These are phyloP conservation scores for Ochotona curzoniae DNA, from an alignment of 2,113 vertebrate genomes.

Conservation along the genomic window DNA sequence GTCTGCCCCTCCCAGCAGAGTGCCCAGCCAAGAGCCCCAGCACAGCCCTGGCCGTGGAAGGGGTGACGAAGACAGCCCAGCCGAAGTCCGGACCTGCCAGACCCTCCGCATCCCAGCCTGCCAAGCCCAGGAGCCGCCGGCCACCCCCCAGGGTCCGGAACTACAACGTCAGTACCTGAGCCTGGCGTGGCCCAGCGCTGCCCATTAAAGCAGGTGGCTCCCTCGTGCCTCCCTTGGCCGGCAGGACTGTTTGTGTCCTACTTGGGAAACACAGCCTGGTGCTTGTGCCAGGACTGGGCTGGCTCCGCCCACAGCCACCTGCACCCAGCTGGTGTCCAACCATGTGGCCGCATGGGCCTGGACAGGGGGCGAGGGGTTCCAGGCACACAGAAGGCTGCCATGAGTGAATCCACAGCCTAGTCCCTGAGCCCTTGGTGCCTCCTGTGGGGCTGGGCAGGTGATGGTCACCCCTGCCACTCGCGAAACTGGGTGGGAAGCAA, in stretches of 20 bases:
- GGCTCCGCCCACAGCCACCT: neutral
- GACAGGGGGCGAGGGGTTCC: too few relatives aligned
- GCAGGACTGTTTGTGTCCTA: neutral
- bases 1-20: constrained; percentile 48
- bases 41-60: constrained; percentile 77
- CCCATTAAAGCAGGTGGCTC: constrained; percentile 6
- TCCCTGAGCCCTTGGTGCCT: too few relatives aligned
- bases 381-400: too few relatives aligned
- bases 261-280: neutral
- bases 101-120: constrained; percentile 5
- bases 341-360: too few relatives aligned
- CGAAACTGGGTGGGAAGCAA: too few relatives aligned
- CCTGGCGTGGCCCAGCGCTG: neutral
- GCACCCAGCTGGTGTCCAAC: neutral
- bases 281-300: neutral
- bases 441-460: too few relatives aligned
- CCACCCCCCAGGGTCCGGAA: constrained; percentile 88
- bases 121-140: constrained; percentile 72
- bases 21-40: constrained; percentile 9
- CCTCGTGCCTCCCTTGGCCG: neutral
- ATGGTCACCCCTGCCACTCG: too few relatives aligned
- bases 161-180: constrained; percentile 93
- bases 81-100: constrained; percentile 79
- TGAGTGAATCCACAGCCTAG: too few relatives aligned
- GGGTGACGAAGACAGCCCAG: constrained; percentile 82